These are phyloP conservation scores for Ochropacha duplaris DNA, from an alignment of 2,888 invertebrate species.

Conservation along the genomic window DNA sequence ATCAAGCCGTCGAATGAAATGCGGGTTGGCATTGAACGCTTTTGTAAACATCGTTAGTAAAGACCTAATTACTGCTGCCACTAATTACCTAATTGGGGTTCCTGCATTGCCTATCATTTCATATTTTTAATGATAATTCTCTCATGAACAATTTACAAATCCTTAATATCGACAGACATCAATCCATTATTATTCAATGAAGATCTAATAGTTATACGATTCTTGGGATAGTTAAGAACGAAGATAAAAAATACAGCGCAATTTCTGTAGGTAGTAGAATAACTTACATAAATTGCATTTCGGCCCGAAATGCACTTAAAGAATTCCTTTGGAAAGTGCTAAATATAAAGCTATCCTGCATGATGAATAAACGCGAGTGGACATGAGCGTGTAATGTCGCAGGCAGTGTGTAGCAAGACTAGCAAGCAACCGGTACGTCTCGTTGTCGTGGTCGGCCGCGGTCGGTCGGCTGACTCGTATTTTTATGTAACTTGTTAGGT, in stretches of 20 bases:
- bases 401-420: constrained; percentile 46
- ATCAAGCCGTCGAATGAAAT: constrained; percentile 12
- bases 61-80: not conserved
- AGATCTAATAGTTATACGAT: no score
- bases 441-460: constrained; percentile 27
- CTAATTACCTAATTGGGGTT: not conserved
- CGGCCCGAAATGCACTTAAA: no score
- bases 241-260: no score
- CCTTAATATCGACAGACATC: no score
- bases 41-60: not conserved
- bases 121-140: not conserved
- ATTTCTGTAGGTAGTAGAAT: no score
- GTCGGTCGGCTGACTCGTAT: constrained; percentile 51
- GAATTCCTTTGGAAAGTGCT: constrained; percentile 23
- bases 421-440: constrained; percentile 63
- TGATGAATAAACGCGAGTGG: constrained; percentile 50
- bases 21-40: constrained; percentile 13
- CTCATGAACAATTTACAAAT: no score
- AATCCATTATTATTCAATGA: no score
- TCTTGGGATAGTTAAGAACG: no score
- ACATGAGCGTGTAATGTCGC: constrained; percentile 26
- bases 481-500: constrained; percentile 71
- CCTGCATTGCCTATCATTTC: not conserved
- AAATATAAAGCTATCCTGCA: constrained; percentile 24
- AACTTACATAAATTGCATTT: no score